Conservation (phyloP, 2,113 vertebrate genomes). For the Toxotes chatareus region DNA sequence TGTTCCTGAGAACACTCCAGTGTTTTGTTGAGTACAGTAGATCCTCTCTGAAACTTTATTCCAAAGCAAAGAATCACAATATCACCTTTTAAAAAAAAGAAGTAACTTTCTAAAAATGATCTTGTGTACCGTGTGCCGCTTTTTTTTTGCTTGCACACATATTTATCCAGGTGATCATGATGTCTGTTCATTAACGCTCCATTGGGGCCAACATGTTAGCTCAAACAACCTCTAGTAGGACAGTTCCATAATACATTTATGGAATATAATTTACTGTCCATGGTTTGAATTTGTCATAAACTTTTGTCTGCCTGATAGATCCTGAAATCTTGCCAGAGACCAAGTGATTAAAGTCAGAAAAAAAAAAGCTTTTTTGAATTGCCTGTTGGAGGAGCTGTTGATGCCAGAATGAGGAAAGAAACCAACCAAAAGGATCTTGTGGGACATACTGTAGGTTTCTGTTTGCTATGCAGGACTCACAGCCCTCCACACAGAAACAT, state of each 20-base stretch:
- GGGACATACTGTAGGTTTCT: too few species aligned
- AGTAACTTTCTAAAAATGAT: too few species aligned
- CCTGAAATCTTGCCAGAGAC: neutral
- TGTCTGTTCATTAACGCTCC: neutral
- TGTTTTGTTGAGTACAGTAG: neutral
- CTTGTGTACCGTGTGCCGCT: too few species aligned
- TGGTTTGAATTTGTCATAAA: neutral
- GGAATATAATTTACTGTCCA: neutral
- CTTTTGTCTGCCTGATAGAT: neutral
- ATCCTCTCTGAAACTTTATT: neutral
- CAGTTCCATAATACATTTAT: neutral
- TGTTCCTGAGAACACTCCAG: neutral
- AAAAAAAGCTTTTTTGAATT: neutral
- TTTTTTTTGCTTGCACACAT: neutral
- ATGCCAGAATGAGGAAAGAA: neutral
- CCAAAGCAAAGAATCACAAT: slow-evolving; percentile 1
- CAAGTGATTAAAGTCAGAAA: neutral
- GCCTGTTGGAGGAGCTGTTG: neutral
- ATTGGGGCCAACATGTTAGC: neutral
- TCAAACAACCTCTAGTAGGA: too few species aligned
- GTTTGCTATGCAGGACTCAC: too few species aligned
- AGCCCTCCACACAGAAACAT: too few species aligned
- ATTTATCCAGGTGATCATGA: neutral
- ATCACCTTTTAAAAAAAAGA: neutral
- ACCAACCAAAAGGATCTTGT: too few species aligned